A percentile compares a stretch with the other conserved stretches of the same genome.
Conservation (phyloP, 2,113 vertebrate genomes). For the Pogonocichla stellata region DNA sequence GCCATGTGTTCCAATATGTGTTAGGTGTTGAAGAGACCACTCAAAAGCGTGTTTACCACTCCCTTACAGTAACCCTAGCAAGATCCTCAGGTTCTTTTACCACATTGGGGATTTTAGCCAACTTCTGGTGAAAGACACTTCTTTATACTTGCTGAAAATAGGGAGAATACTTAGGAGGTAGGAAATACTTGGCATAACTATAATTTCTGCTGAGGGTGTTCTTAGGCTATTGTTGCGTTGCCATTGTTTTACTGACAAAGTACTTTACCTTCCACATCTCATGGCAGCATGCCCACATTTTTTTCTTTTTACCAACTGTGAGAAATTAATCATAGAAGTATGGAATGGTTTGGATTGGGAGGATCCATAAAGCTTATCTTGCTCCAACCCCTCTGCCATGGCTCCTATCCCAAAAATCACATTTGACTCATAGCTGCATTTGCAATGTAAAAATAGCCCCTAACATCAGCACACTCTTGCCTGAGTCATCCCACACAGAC, state of each 20-base stretch:
- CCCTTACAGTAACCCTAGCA: not conserved
- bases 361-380: not conserved
- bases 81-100: not conserved
- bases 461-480: not conserved
- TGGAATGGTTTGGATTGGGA: not conserved
- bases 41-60: not conserved
- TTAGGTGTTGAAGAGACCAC: not conserved
- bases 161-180: not conserved
- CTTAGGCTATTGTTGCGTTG: not conserved
- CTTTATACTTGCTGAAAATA: not conserved
- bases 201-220: not conserved
- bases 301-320: not conserved
- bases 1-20: not conserved
- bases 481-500: not conserved
- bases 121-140: not conserved
- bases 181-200: not conserved
- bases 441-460: not conserved
- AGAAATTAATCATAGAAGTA: not conserved
- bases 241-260: not conserved
- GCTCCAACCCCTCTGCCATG: not conserved
- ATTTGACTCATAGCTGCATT: not conserved
- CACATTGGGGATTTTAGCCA: not conserved
- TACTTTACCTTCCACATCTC: not conserved
- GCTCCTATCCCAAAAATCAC: not conserved
- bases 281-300: not conserved